Evolutionary conservation across 2,797 vertebrate genomes (phyloP).

Genomic region (Mycteria americana): DNA sequence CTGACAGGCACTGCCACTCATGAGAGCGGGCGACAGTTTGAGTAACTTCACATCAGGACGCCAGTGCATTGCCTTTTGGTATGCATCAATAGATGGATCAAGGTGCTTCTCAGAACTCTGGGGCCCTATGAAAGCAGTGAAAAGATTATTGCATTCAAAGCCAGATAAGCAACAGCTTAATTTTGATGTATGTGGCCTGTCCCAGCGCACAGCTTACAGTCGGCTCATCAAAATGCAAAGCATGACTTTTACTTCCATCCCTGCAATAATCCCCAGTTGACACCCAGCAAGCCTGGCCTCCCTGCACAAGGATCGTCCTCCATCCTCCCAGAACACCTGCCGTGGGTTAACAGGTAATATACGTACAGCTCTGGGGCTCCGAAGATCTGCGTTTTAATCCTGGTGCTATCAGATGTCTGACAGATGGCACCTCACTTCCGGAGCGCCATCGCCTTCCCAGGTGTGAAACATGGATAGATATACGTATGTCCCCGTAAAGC

Average conservation of each 20-base stretch:
- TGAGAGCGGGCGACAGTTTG: background rate
- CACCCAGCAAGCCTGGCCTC: background rate
- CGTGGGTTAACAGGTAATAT: background rate
- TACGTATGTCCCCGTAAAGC: fast-evolving
- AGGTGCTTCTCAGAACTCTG: background rate
- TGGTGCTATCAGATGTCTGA: background rate
- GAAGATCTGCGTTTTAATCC: background rate
- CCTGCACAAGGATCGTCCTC: background rate
- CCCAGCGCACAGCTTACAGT: background rate
- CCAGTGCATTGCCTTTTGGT: too few relatives aligned
- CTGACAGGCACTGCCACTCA: background rate
- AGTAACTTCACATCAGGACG: background rate
- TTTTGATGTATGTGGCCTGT: background rate
- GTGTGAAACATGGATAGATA: background rate
- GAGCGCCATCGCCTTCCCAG: background rate
- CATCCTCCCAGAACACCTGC: background rate
- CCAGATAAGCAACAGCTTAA: background rate
- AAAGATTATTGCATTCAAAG: background rate
- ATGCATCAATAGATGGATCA: fast-evolving
- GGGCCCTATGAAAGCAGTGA: background rate
- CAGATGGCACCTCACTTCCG: background rate
- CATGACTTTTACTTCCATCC: background rate
- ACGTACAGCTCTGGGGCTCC: background rate
- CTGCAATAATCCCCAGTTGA: background rate
- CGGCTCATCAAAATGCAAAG: background rate